Conservation (phyloP, 2,888 invertebrate species). For the Limnephilus rhombicus region DNA sequence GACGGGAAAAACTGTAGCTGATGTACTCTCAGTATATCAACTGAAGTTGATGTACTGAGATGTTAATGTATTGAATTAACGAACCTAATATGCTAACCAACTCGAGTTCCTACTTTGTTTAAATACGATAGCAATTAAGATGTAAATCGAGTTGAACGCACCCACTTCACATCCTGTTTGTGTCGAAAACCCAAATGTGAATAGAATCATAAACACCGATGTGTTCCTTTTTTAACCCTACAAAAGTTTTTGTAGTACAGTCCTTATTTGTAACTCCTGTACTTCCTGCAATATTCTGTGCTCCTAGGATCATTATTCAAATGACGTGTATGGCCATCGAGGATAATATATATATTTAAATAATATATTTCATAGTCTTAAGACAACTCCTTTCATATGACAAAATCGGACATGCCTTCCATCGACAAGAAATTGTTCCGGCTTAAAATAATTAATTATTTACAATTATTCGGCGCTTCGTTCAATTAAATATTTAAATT, state of each 20-base stretch:
- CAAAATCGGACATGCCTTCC: too few species aligned
- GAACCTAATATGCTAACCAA: not conserved
- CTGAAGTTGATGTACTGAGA: not conserved
- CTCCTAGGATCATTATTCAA: not conserved
- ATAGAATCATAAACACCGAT: not conserved
- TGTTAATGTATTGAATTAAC: not conserved
- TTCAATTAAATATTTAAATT: not conserved
- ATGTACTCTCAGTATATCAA: too few species aligned
- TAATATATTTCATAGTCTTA: not conserved
- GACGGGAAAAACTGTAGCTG: too few species aligned
- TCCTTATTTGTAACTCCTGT: not conserved
- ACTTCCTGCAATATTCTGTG: not conserved
- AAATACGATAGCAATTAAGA: not conserved
- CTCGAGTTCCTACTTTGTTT: not conserved
- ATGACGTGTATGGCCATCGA: not conserved
- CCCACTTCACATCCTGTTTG: constrained; percentile 24
- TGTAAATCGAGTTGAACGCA: constrained; percentile 5
- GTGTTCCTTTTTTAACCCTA: constrained; percentile 8
- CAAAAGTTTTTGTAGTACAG: not conserved
- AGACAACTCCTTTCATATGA: not conserved
- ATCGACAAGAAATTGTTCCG: not conserved
- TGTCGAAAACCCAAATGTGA: not conserved
- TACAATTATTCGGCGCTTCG: too few species aligned
- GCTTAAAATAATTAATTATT: not conserved
- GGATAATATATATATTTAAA: not conserved